Evolutionary conservation across 2,113 vertebrate genomes (phyloP).

Genomic region (Muntiacus muntjak): DNA sequence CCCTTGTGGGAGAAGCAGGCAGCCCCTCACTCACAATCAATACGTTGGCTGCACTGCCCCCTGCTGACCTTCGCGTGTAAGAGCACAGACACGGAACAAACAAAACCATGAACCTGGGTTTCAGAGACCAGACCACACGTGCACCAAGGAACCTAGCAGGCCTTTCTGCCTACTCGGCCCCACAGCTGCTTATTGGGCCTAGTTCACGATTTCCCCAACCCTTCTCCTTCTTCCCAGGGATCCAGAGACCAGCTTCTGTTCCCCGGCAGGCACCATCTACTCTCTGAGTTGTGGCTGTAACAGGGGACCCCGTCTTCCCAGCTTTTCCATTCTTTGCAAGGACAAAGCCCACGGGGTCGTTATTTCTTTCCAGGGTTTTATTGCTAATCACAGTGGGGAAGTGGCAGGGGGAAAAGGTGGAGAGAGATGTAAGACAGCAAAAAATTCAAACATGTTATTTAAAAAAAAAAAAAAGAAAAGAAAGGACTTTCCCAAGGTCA

Average conservation of each 20-base stretch:
- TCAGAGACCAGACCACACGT: not conserved
- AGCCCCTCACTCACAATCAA: conserved; percentile 57
- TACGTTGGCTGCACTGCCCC: conserved; percentile 52
- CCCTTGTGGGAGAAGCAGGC: not conserved
- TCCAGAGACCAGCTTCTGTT: not conserved
- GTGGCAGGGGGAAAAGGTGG: not conserved
- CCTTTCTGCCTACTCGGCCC: not conserved
- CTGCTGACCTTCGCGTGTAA: conserved; percentile 45
- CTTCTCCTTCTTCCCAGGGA: not conserved
- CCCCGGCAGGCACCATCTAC: not conserved
- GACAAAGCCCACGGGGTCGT: not conserved
- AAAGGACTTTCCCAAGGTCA: not conserved
- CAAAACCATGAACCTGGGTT: not conserved
- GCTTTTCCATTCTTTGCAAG: not conserved
- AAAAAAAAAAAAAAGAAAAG: not conserved
- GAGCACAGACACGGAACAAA: not conserved
- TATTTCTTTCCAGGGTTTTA: not conserved
- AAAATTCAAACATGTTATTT: not conserved
- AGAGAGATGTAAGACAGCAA: not conserved
- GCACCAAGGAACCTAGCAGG: not conserved
- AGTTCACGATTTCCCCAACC: not conserved
- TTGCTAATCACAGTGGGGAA: not conserved
- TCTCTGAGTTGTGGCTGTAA: not conserved
- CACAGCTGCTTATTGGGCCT: not conserved
- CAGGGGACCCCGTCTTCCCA: not conserved